Evolutionary conservation across 2,113 vertebrate species (phyloP), one percentile per base, ranked within the genome.

Genomic region (Dipodomys merriami): DNA sequence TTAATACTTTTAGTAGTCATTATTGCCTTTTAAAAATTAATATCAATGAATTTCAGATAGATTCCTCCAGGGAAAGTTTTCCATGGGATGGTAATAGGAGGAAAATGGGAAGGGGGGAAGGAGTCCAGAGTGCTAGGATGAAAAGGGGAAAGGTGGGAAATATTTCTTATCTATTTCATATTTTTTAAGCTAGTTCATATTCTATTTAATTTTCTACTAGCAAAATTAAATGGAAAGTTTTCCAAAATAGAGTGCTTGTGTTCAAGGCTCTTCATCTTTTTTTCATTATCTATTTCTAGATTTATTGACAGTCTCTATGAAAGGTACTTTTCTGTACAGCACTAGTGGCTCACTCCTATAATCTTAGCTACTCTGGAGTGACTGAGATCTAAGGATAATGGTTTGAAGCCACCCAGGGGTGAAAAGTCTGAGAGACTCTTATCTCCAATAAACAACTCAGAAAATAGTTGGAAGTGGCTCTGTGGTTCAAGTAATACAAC

Each of bases 21-120:
- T 86, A 94, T 23, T 82, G 83, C 74, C 90, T 49, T 94, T 94
- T 71, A 91, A 97, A 97, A 94, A 72, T 94, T 95, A 91, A n/a
- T 95, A 88, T 85, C 91, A 90, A 46, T 92, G 79, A 86, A 86
- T 92, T 90, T 93, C 74, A 68, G 44, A 93, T 68, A 57, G n/a
- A 76, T 93, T 93, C 7, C 91, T 94, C 60, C 30, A 71, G 83
- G 86, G 88, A 25, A 44, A n/a, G 44, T 78, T 82, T 94, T 64
- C 82, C 9, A 4, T 30, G n/a, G 33, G 33, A 78, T 25, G 72
- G 39, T 73, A 39, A 77, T 13, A 79, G 25, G 18, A 86, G 35
- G 35, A 16, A 39, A 72, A 71, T n/a, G 65, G 86, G 12, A 76
- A 87, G 39, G 18, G 3, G 77, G 7, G 73, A 81, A 73, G 33